These are phyloP conservation scores for Percopsis transmontana DNA, from an alignment of 2,113 vertebrate genomes.

Conservation along the genomic window DNA sequence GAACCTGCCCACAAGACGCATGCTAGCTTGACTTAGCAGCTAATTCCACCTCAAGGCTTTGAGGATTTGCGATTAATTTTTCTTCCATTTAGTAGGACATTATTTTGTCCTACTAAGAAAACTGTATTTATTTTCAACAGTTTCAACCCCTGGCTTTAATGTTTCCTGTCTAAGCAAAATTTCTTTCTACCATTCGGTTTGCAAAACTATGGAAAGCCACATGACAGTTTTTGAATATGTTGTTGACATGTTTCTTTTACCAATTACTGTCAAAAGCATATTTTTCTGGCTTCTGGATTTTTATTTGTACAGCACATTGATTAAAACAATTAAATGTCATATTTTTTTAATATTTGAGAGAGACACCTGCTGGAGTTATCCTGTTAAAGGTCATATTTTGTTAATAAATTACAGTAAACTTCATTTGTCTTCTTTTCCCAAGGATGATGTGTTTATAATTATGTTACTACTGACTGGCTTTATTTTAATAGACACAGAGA, in stretches of 20 bases:
- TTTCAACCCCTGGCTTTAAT: constrained; percentile 82
- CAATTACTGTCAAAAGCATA: constrained; percentile 76
- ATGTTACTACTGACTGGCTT: neutral
- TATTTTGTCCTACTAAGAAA: constrained; percentile 72
- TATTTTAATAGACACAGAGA: neutral
- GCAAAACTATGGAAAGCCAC: constrained; percentile 31
- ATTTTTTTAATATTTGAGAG: constrained; percentile 72
- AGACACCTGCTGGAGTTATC: constrained; percentile 61
- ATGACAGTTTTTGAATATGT: constrained; percentile 40
- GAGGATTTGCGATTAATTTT: constrained; percentile 43
- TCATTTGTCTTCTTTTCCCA: constrained; percentile 71
- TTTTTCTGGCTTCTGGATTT: constrained; percentile 62
- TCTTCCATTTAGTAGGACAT: constrained; percentile 41
- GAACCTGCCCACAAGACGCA: constrained; percentile 46
- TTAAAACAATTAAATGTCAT: constrained; percentile 77
- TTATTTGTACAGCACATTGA: constrained; percentile 78
- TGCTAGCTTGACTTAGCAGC: constrained; percentile 45
- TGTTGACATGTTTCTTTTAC: constrained; percentile 35
- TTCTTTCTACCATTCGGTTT: constrained; percentile 39
- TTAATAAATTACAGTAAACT: constrained; percentile 93
- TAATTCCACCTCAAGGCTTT: constrained; percentile 15
- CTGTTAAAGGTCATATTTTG: constrained; percentile 87
- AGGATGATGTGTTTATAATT: neutral
- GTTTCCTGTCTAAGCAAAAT: constrained; percentile 55
- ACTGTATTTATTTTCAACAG: constrained; percentile 88